Base-by-base conservation (phyloP, 2,797 vertebrate genomes). In the Kryptolebias ocellatus region DNA sequence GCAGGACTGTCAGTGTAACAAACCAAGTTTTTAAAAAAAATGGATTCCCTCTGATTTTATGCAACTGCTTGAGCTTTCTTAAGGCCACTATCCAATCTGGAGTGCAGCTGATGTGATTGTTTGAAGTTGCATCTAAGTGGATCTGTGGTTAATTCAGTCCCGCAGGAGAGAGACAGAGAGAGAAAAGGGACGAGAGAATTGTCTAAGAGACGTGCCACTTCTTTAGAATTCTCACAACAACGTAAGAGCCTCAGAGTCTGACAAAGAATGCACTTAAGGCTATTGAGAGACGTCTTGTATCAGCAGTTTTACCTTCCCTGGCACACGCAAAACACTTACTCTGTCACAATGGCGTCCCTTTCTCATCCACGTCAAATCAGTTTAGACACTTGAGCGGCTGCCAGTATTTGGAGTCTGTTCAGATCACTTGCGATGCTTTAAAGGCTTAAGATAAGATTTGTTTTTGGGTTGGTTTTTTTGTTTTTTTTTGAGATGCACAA, bases 231-330 rank as follows among this genome's bases (percentile, higher is more conserved):
- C 77, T 75, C 74, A 66, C 60, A 76, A 67, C 63, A 57, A 53
- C 39, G 24, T 53, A 78, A 85, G 72, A 89, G 80, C 67, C 79
- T 67, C n/a, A 1, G 74, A 53, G 74, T 55, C 68, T 85, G 85
- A 91, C 84, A 91, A 85, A 88, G 87, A 75, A 90, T 82, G 67
- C 87, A 88, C 90, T 90, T 88, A 80, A 81, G 72, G 83, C 88
- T 78, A 89, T 86, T 81, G 87, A 89, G 76, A 88, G 82, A 81
- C 80, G 57, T 81, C 87, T 83, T 81, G 86, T 84, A 87, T 91
- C 90, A 91, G 90, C 92, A 88, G 83, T 89, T 91, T 89, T 83
- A 85, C 80, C 78, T 74, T 55, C 77, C 86, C 82, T 74, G 86
- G 80, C 88, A 86, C 78, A 77, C 80, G 80, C 71, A 67, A 83